phyloP scores from a whole-genome alignment of 2,113 vertebrate species.

The Neoarius graeffei region DNA sequence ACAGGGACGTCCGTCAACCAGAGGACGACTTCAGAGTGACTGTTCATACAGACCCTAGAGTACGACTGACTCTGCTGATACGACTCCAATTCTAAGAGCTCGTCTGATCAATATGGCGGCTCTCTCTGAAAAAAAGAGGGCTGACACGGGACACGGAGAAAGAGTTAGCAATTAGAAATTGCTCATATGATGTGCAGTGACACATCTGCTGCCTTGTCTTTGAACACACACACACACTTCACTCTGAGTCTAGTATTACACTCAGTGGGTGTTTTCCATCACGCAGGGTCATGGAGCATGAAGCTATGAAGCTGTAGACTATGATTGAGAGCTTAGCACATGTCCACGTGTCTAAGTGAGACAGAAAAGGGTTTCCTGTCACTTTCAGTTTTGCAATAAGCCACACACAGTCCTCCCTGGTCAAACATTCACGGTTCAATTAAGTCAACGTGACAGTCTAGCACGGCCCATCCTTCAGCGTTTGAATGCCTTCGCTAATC shows the following conservation, averaged over 20 bases:
- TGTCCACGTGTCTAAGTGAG: background rate
- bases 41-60: constrained; percentile 2
- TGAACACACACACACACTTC: constrained; percentile 3
- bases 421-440: background rate
- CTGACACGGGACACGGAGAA: background rate
- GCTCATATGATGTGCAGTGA: constrained; percentile 7
- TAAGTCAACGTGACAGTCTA: constrained; percentile 1
- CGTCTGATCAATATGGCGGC: constrained; percentile 22
- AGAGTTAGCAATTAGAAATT: background rate
- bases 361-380: background rate
- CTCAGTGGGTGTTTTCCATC: too few species aligned
- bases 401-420: background rate
- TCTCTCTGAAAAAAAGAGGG: background rate
- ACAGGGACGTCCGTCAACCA: constrained; percentile 33
- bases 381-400: background rate
- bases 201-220: background rate
- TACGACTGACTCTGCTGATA: background rate
- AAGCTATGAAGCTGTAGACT: constrained; percentile 9
- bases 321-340: constrained; percentile 4
- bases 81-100: background rate
- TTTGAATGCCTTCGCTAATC: background rate
- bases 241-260: too few species aligned
- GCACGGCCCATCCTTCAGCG: background rate
- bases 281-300: too few species aligned
- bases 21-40: background rate